Conservation (phyloP, 2,888 invertebrate species). For the Rhagophthalmus giganteus region DNA sequence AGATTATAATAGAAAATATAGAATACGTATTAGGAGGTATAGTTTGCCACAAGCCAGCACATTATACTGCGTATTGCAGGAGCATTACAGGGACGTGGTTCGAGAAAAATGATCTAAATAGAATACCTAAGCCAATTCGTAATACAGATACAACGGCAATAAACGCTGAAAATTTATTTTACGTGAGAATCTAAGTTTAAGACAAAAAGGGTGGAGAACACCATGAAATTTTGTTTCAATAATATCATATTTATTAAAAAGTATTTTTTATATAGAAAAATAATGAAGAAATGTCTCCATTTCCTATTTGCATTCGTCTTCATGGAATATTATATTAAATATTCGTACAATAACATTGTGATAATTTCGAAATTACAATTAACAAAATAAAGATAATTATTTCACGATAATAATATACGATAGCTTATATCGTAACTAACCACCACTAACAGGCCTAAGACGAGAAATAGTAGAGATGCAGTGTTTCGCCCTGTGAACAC, state of each 20-base stretch:
- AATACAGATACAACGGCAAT: constrained; percentile 4
- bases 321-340: no score
- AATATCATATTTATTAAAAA: no score
- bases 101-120: constrained; percentile 4
- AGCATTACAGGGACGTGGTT: constrained; percentile 6
- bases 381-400: no score
- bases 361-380: no score
- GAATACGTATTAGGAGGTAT: constrained; percentile 4
- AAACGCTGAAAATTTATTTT: constrained; percentile 4
- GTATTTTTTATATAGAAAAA: no score
- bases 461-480: background rate
- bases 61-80: constrained; percentile 3
- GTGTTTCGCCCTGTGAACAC: background rate
- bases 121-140: constrained; percentile 4
- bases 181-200: constrained; percentile 1
- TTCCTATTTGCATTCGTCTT: no score
- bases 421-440: no score
- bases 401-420: no score
- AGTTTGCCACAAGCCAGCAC: constrained; percentile 6
- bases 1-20: constrained; percentile 2
- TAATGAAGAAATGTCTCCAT: no score
- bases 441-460: background rate
- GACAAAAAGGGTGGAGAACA: background rate
- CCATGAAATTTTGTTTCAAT: no score
- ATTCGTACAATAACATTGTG: no score